Evolutionary conservation across 2,888 invertebrate species (phyloP), one percentile per base, ranked within the genome.

Genomic region (Drosophila yooni): DNA sequence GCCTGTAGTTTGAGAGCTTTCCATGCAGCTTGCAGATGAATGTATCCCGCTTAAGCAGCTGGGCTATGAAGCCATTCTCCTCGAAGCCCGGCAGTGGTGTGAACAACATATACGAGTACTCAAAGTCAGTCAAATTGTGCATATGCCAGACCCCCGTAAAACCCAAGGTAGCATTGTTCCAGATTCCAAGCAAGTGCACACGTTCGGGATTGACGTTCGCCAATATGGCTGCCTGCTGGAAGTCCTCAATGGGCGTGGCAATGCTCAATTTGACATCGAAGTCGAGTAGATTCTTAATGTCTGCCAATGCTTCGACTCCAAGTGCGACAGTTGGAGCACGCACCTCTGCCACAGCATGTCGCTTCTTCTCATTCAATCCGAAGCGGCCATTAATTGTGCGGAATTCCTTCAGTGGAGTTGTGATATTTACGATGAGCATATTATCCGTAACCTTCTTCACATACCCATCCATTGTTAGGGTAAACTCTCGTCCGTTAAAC

Each of bases 71-170:
- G 0, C 97, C 97, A 84, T 96, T 97, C 89, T 97, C 96, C 88
- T 96, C 95, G 78, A 97, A 96, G 6, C 96, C 96, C 83, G 95
- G 95, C n/a, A 97, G 92, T 0, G 97, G 97, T 0, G 97, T 96
- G 89, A 95, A 96, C 48, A 97, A 93, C 80, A 96, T 95, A 92
- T 96, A 97, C 0, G 96, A 94, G 92, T 97, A 97, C 75, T 97
- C 96, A 76, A 97, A 96, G 92, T 97, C 95, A 15, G 95, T 94
- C 25, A 95, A 91, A 56, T 94, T 94, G 0, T 76, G 64, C 78
- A 88, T 88, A 33, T 91, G 95, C 96, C 97, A 97, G 50, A 96
- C 95, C 50, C 97, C 97, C 0, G 95, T 95, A 91, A 97, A 96
- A 11, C 97, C 97, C 34, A 96, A 94, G 58, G 96, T 95, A 87